These are phyloP conservation scores for Lordiphosa mommai DNA, from an alignment of 1,140 invertebrate species.

Conservation along the genomic window DNA sequence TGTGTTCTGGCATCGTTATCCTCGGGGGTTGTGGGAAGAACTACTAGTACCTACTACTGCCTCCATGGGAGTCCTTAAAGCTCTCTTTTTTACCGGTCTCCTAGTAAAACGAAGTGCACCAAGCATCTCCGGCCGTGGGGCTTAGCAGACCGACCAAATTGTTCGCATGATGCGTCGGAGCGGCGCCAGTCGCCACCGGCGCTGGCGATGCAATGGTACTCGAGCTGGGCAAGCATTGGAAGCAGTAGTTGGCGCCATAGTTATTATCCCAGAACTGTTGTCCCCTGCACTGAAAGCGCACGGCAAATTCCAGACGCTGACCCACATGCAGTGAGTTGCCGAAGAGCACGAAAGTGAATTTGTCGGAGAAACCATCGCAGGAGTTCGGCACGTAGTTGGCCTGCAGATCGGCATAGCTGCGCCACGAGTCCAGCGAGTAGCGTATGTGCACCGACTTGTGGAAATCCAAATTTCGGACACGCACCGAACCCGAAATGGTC, in stretches of 20 bases:
- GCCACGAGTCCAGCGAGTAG: conserved; percentile 93
- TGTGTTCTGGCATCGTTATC: conserved; percentile 22
- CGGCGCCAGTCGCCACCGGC: conserved; percentile 60
- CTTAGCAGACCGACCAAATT: conserved; percentile 64
- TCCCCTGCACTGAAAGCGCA: conserved; percentile 90
- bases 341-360: conserved; percentile 89
- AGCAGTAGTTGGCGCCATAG: conserved; percentile 90
- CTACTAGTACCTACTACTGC: conserved; percentile 2
- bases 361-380: conserved; percentile 95
- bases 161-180: conserved; percentile 36
- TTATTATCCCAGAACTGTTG: conserved; percentile 96
- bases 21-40: conserved; percentile 14
- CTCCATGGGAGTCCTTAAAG: conserved; percentile 7
- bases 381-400: conserved; percentile 92
- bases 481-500: conserved; percentile 91
- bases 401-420: conserved; percentile 89
- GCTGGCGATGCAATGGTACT: conserved; percentile 52
- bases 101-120: conserved; percentile 78
- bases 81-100: conserved; percentile 15
- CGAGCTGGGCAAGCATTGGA: conserved; percentile 86
- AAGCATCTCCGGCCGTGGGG: conserved; percentile 71
- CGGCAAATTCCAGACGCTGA: conserved; percentile 88
- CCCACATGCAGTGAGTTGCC: conserved; percentile 87
- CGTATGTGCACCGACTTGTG: conserved; percentile 94
- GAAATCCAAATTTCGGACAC: conserved; percentile 94